Conservation (phyloP, 2,888 invertebrate genomes). For the Nemurella pictetii region DNA sequence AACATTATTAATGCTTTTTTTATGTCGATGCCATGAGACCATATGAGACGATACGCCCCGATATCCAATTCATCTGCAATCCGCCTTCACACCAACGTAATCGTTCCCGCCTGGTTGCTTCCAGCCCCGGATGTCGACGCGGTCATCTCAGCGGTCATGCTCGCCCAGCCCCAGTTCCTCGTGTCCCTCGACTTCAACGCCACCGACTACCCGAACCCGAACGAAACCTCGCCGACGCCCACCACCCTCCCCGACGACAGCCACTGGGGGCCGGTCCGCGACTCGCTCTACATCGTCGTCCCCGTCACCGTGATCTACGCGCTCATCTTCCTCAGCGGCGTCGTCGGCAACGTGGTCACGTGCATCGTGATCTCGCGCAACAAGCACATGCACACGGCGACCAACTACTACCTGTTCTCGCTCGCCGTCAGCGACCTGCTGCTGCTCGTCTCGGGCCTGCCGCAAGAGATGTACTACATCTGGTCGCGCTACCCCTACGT, state of each 20-base stretch:
- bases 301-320: conserved; percentile 71
- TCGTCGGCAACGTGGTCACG: conserved; percentile 76
- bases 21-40: too few relatives aligned
- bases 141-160: not conserved
- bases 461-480: conserved; percentile 74
- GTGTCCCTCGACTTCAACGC: not conserved
- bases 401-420: conserved; percentile 81
- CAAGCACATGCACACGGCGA: conserved; percentile 80
- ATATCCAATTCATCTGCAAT: too few relatives aligned
- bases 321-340: conserved; percentile 70
- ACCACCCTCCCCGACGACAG: not conserved
- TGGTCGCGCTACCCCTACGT: conserved; percentile 77
- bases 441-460: conserved; percentile 73
- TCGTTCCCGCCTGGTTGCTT: not conserved
- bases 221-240: not conserved
- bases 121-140: not conserved
- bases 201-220: not conserved
- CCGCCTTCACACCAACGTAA: not conserved
- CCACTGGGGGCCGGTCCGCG: conserved; percentile 51
- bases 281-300: conserved; percentile 63
- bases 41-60: too few relatives aligned
- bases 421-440: conserved; percentile 77
- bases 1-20: too few relatives aligned
- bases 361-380: conserved; percentile 77
- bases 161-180: not conserved